Evolutionary conservation across 35 echinoderm and acorn worm genomes (phyloP).

Genomic region (Apostichopus parvimensis): DNA sequence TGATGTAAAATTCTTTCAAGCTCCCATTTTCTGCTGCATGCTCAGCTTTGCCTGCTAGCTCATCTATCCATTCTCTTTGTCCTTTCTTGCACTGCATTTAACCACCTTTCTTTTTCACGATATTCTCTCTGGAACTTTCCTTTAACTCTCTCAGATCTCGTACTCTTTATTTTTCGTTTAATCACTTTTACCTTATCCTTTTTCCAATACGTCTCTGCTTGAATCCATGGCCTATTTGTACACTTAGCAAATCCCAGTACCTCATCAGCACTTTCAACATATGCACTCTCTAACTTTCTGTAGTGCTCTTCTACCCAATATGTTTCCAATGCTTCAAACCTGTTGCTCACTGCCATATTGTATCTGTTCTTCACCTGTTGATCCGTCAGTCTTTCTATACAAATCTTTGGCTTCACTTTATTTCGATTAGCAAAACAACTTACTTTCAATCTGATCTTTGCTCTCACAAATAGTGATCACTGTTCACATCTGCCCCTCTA

Average conservation of each 20-base stretch:
- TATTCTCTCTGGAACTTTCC: background rate
- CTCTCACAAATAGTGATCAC: background rate
- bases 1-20: background rate
- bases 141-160: background rate
- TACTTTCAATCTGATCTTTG: conserved; percentile 1
- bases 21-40: background rate
- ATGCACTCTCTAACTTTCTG: background rate
- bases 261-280: background rate
- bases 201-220: background rate
- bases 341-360: background rate
- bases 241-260: background rate
- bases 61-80: background rate
- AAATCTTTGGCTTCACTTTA: background rate
- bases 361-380: background rate
- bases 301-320: background rate
- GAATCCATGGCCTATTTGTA: background rate
- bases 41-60: background rate
- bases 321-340: background rate
- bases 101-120: background rate
- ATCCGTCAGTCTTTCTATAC: background rate
- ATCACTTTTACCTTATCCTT: background rate
- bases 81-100: background rate
- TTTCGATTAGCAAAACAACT: background rate
- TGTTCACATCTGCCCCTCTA: background rate
- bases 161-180: background rate